Evolutionary conservation across 2,888 invertebrate genomes (phyloP), one percentile per base, ranked within the genome.

Genomic region (Lepidochrysops patricia): DNA sequence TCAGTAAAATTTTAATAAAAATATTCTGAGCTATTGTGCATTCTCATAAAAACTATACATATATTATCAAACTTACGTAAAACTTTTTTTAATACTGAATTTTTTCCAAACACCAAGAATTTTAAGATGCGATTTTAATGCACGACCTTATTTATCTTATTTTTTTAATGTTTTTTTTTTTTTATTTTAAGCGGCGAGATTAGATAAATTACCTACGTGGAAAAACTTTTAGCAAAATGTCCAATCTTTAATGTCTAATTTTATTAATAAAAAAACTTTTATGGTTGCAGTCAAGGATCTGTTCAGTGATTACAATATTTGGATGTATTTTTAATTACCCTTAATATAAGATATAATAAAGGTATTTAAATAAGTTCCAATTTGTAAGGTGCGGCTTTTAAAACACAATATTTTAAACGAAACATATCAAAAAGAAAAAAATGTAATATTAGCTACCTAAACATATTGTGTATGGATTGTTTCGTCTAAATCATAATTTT

Each of bases 271-370:
- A 43, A 43, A 43, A 43, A 43, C 43, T 43, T 43, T 43, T 9
- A 43, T 43, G 43, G 43, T 12, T 43, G 43, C 43, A 43, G 43
- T 43, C 43, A 23, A 43, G 43, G 43, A 43, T 43, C 43, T 43
- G 19, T 9, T 9, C 4, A 43, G 43, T 19, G 19, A 43, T 43
- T 9, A 43, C 43, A 43, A 43, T 43, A 43, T 43, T 43, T 43
- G 43, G 9, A 43, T 19, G 9, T 43, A 43, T 43, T 43, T 43
- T 43, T 43, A 43, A 43, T 43, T 43, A 43, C 19, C 9, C 9
- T 43, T 4, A n/a, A n/a, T n/a, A n/a, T 43, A 43, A 9, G 19
- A 23, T 43, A 7, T 43, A 15, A 7, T n/a, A n/a, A n/a, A n/a
- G n/a, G n/a, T n/a, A n/a, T n/a, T 6, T 43, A 19, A 43, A 43